Percentiles rank a stretch among this genome's conserved stretches.
Conservation (phyloP, 1,140 invertebrate genomes). For the Mizuhopecten yessoensis region DNA sequence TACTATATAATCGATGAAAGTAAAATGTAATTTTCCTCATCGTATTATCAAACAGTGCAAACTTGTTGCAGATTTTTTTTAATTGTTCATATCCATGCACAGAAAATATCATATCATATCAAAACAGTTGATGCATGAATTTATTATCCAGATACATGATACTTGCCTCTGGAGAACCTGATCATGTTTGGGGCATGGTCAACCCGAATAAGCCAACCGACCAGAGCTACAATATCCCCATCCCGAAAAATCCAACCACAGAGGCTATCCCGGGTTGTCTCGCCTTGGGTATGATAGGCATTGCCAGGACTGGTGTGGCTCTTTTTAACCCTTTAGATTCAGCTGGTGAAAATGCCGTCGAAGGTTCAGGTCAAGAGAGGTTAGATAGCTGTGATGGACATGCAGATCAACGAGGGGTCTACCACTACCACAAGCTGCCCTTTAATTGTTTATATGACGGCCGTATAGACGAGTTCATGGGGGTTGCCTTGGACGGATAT, state of each 20-base stretch:
- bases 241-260: conserved; percentile 36
- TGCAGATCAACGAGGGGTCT: neutral
- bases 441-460: conserved; percentile 50
- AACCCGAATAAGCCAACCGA: conserved; percentile 32
- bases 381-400: conserved; percentile 61
- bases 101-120: too few species aligned
- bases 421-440: conserved; percentile 58
- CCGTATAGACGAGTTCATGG: conserved; percentile 55
- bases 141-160: conserved; percentile 1
- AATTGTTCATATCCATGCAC: too few species aligned
- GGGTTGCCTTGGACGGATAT: conserved; percentile 55
- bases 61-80: too few species aligned
- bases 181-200: conserved; percentile 29
- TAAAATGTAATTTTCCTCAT: too few species aligned
- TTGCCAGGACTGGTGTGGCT: conserved; percentile 53
- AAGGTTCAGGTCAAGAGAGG: conserved; percentile 7
- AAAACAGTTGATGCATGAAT: too few species aligned
- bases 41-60: too few species aligned
- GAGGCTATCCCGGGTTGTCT: conserved; percentile 42
- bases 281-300: conserved; percentile 42
- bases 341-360: conserved; percentile 24
- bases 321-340: conserved; percentile 44
- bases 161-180: conserved; percentile 35
- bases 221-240: conserved; percentile 45
- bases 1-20: too few species aligned